phyloP scores from a whole-genome alignment of 37 sponge, comb jelly and placozoan species.

The Geodia barretti region DNA sequence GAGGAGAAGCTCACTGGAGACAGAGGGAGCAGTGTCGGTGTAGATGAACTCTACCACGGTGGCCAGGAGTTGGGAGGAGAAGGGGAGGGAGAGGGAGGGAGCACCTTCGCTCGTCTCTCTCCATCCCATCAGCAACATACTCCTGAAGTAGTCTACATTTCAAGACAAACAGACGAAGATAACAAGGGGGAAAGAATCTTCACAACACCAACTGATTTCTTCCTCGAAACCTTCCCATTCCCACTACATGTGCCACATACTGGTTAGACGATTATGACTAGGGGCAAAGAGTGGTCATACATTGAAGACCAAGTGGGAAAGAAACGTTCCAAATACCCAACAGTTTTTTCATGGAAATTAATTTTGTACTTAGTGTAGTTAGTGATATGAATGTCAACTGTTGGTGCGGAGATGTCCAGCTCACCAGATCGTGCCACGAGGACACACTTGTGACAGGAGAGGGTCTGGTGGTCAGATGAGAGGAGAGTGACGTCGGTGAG shows the following conservation, averaged over 20 bases:
- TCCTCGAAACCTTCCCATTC: no score
- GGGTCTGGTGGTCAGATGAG: constrained; percentile 20
- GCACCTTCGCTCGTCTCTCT: constrained; percentile 59
- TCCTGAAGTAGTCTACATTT: constrained; percentile 78
- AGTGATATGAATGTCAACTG: no score
- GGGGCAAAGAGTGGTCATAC: no score
- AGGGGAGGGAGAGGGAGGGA: constrained; percentile 30
- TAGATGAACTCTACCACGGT: constrained; percentile 76
- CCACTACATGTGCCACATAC: background rate
- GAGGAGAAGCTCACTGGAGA: constrained; percentile 30
- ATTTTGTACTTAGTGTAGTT: no score
- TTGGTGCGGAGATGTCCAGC: no score
- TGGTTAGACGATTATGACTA: no score
- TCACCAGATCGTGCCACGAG: constrained; percentile 81
- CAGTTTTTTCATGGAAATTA: no score
- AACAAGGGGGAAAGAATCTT: no score
- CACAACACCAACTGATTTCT: no score
- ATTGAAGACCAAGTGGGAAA: no score
- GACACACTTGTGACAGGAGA: constrained; percentile 79
- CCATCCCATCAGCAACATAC: constrained; percentile 89
- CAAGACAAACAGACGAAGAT: no score
- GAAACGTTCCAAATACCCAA: no score
- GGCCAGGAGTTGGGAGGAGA: constrained; percentile 25
- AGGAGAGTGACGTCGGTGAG: constrained; percentile 49
- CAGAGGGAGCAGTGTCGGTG: constrained; percentile 29